Base-by-base conservation (phyloP, 2,797 vertebrate species). In the Labroides dimidiatus region DNA sequence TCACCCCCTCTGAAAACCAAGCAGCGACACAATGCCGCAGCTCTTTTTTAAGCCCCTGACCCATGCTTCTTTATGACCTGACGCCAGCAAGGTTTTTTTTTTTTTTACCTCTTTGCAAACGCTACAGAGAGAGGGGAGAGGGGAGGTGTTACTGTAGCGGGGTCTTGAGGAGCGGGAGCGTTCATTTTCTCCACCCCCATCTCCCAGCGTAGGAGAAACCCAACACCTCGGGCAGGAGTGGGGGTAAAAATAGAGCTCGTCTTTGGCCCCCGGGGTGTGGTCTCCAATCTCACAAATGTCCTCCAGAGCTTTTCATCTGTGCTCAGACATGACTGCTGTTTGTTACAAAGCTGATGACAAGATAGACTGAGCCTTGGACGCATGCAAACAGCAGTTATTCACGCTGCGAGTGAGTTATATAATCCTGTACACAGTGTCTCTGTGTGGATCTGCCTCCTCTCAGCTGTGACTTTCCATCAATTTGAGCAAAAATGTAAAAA, bases 181-280 rank as follows among this genome's bases (percentile, higher is more conserved):
- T 24, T 45, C 17, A 2, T 60, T 70, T 49, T 49, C 60, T 58
- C 64, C 53, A 7, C 62, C 66, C 63, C 49, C 27, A 15, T 27
- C 65, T 12, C 27, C 23, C 49, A 51, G 75, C 27, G 19, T 50
- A 72, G 72, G 69, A 88, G 92, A 91, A 94, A 94, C 87, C 68
- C 0, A 89, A 94, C 89, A 91, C 94, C 89, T 69, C 75, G 65
- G 9, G 51, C 27, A 84, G 88, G 66, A 80, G 48, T 33, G 52
- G 53, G 56, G 43, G 81, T 93, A 94, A 94, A 94, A 92, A 94
- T 95, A 95, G 93, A 77, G 72, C 49, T 89, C 92, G 92, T 91
- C 90, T 94, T 92, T 89, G 10, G 55, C 60, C 17, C 10, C n/a
- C 4, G 65, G 77, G 89, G 85, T 36, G 79, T 57, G 74, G 81